These are phyloP conservation scores for Caradrina clavipalpis DNA, from an alignment of 2,888 invertebrate species.

Conservation along the genomic window DNA sequence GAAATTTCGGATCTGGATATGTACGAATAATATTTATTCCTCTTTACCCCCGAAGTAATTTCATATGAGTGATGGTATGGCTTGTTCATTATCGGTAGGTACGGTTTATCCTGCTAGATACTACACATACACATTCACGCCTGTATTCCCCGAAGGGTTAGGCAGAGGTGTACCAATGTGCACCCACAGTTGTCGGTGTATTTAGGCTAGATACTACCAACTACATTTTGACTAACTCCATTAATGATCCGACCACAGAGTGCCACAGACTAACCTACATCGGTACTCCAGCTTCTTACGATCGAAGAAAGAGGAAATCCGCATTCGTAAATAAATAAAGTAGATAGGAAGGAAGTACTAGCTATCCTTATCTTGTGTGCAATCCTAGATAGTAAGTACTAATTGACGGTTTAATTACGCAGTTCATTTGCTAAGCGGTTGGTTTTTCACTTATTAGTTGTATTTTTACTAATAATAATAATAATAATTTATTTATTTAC, in stretches of 20 bases:
- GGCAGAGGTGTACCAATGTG: too few species aligned
- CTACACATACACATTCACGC: too few species aligned
- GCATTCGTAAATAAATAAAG: constrained; percentile 28
- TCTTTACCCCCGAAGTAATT: too few species aligned
- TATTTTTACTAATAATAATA: too few species aligned
- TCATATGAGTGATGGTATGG: too few species aligned
- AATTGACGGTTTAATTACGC: constrained; percentile 6
- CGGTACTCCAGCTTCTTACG: constrained; percentile 3
- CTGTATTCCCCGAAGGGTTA: too few species aligned
- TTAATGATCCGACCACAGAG: constrained; percentile 1
- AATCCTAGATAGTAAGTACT: neutral
- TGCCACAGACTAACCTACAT: constrained; percentile 6
- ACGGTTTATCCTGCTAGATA: neutral
- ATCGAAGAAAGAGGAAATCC: constrained; percentile 5
- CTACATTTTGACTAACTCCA: neutral
- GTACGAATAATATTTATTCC: too few species aligned
- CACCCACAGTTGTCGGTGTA: too few species aligned
- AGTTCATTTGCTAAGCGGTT: neutral
- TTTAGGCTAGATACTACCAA: neutral
- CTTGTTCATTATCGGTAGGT: too few species aligned
- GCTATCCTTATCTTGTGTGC: neutral
- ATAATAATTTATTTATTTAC: too few species aligned
- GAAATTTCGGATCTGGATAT: too few species aligned
- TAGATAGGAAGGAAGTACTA: neutral
- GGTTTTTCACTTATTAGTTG: neutral